Evolutionary conservation across 2,888 invertebrate species (phyloP).

Genomic region (Galerucella nymphaeae): DNA sequence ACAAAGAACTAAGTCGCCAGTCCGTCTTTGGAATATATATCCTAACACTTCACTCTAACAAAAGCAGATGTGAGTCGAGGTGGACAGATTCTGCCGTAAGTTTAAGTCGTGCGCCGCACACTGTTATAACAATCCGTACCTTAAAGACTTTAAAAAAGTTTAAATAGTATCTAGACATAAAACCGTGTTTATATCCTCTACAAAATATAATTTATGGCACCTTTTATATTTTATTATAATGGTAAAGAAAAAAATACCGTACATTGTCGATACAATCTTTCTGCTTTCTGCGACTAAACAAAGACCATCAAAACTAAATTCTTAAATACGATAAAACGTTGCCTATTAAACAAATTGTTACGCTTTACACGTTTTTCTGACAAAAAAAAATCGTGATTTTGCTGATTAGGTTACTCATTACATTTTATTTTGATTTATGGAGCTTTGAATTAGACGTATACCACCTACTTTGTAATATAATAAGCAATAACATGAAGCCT

Average conservation of each 20-base stretch:
- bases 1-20: too few relatives aligned
- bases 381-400: not conserved
- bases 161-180: too few relatives aligned
- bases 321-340: not conserved
- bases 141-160: too few relatives aligned
- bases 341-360: not conserved
- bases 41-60: too few relatives aligned
- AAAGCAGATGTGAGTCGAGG: too few relatives aligned
- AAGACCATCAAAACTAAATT: not conserved
- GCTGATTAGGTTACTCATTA: not conserved
- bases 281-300: not conserved
- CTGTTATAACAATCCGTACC: too few relatives aligned
- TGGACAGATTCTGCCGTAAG: too few relatives aligned
- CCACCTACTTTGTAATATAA: not conserved
- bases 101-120: too few relatives aligned
- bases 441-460: not conserved
- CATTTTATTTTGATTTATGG: not conserved
- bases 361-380: not conserved
- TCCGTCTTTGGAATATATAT: too few relatives aligned
- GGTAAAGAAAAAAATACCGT: not conserved
- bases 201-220: not conserved
- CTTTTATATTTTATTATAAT: not conserved
- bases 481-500: not conserved
- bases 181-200: too few relatives aligned
- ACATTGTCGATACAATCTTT: not conserved